Base-by-base conservation (phyloP, 2,888 invertebrate species). In the Oxystoma pomonae region DNA sequence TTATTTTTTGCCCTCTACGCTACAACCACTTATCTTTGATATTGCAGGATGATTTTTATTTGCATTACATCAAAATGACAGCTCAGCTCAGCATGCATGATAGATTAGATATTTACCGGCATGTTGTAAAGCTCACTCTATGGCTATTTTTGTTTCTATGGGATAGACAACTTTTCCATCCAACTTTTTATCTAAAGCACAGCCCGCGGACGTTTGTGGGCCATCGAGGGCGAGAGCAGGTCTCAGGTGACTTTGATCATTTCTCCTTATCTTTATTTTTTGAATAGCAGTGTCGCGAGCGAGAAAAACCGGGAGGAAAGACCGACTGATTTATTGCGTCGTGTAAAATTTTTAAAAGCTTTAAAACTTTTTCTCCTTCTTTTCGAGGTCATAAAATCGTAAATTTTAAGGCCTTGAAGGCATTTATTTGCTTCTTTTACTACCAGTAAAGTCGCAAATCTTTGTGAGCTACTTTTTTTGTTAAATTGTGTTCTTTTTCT, bases 251-350 rank as follows among this genome's bases (percentile, higher is more conserved):
- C 16, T 49, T 52, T 18, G 55, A 55, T 59, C 22, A 55, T 58
- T 59, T 62, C 58, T 62, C 57, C 61, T 60, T 64, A 21, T 35
- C 63, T 62, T 66, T 65, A 69, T 71, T n/a, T n/a, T n/a, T 71
- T 58, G 35, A 19, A 59, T 55, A 22, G 58, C 63, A 51, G 22
- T n/a, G 57, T 57, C 20, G 57, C 55, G 20, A 55, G 57, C 57
- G 20, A 20, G 20, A 21, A 58, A 58, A 58, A 58, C 5, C 35
- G 5, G 35, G 35, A 58, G 20, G 22, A 58, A 58, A 53, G 7
- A 19, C 7, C 19, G 53, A 17, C 17, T 53, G 53, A 53, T 53
- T 53, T 53, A 53, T 19, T 17, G 53, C 53, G n/a, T 53, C 17
- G 53, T 17, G 53, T 19, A 53, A 53, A 53, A 53, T 53, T 53